A percentile compares a stretch with the other conserved stretches of the same genome.
phyloP scores from a whole-genome alignment of 2,888 invertebrate genomes.

The Ornithoptera alexandrae region DNA sequence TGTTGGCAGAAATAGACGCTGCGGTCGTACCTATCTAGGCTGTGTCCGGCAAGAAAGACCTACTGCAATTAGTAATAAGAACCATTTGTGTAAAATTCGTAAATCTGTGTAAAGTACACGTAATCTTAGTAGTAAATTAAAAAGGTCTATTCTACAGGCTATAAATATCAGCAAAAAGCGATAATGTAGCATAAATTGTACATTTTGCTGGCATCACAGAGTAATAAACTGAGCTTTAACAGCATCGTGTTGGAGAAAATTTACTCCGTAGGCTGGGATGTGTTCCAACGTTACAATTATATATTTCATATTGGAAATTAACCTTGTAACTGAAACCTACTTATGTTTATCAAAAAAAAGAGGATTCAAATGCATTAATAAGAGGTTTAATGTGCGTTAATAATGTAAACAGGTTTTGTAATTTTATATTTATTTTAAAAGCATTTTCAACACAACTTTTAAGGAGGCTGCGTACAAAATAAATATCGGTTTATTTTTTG shows the following conservation, averaged over 20 bases:
- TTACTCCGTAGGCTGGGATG: constrained; percentile 16
- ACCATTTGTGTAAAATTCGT: not conserved
- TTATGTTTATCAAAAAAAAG: too few species aligned
- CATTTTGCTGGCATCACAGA: constrained; percentile 23
- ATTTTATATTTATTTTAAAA: not conserved
- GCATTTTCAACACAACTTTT: not conserved
- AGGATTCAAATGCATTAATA: not conserved
- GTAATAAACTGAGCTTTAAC: constrained; percentile 25
- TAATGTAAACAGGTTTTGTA: not conserved
- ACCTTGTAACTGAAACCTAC: too few species aligned
- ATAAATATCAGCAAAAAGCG: constrained; percentile 23
- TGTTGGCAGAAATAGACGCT: too few species aligned
- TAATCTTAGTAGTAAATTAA: constrained; percentile 2
- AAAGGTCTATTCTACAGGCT: constrained; percentile 8
- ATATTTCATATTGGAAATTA: not conserved
- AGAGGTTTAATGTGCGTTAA: not conserved
- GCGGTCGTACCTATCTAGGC: too few species aligned
- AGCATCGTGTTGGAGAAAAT: constrained; percentile 12
- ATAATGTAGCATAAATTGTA: constrained; percentile 26
- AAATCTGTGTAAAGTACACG: not conserved
- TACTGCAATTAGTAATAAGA: not conserved
- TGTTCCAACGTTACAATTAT: constrained; percentile 13
- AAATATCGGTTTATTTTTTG: not conserved
- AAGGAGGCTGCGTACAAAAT: not conserved
- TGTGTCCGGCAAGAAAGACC: too few species aligned